Conservation (phyloP, 1,140 invertebrate species). For the Drosophila lacertosa region DNA sequence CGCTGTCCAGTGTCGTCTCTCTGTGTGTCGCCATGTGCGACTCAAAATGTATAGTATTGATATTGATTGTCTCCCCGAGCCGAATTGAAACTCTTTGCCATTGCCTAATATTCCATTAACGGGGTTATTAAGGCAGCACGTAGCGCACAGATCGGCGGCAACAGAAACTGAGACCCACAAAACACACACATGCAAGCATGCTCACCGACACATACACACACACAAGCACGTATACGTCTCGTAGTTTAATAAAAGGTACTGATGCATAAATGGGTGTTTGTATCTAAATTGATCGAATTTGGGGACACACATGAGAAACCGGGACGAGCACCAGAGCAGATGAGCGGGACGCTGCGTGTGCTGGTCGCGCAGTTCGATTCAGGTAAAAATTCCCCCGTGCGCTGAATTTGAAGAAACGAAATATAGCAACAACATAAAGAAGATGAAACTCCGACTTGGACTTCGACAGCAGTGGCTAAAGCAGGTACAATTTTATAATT, state of each 20-base stretch:
- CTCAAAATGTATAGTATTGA: constrained; percentile 40
- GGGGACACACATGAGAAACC: constrained; percentile 69
- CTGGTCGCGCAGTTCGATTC: constrained; percentile 26
- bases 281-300: constrained; percentile 83
- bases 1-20: constrained; percentile 40
- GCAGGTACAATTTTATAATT: constrained; percentile 83
- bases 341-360: constrained; percentile 19
- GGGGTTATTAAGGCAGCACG: constrained; percentile 80
- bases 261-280: constrained; percentile 82
- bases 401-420: constrained; percentile 33
- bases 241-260: constrained; percentile 83
- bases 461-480: constrained; percentile 53
- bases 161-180: constrained; percentile 55
- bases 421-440: constrained; percentile 1
- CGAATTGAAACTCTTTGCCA: constrained; percentile 77
- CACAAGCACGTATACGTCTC: constrained; percentile 11
- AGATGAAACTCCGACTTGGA: constrained; percentile 21
- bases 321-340: constrained; percentile 44
- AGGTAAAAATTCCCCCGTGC: constrained; percentile 74
- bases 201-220: not conserved
- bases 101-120: constrained; percentile 83
- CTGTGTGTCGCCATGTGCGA: constrained; percentile 63
- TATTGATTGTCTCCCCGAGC: constrained; percentile 51
- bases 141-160: constrained; percentile 41
- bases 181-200: constrained; percentile 32